Evolutionary conservation across 2,888 invertebrate species (phyloP).

Genomic region (Andrena praecox): DNA sequence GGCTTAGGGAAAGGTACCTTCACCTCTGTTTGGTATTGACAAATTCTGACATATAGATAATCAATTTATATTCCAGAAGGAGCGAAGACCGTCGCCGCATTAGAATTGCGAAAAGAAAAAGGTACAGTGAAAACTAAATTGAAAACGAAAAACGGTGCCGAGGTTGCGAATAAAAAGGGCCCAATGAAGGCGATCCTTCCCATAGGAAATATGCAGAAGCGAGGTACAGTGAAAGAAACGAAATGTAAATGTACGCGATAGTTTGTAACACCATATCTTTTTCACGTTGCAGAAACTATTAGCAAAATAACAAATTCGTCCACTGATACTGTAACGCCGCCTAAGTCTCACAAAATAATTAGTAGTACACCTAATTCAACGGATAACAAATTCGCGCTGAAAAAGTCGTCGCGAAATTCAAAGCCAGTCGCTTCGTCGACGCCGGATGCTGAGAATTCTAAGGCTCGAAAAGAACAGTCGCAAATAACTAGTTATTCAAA

Average conservation of each 20-base stretch:
- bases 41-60: not conserved
- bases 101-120: conserved; percentile 61
- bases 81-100: not conserved
- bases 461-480: conserved; percentile 16
- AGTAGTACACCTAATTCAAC: conserved; percentile 79
- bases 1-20: conserved; percentile 44
- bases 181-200: conserved; percentile 82
- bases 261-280: conserved; percentile 10
- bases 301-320: conserved; percentile 54
- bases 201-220: conserved; percentile 79
- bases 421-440: conserved; percentile 81
- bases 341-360: conserved; percentile 65
- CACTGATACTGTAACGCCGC: conserved; percentile 67
- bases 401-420: conserved; percentile 69
- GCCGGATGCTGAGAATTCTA: conserved; percentile 70
- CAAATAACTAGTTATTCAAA: conserved; percentile 30
- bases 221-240: conserved; percentile 65
- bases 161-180: conserved; percentile 75
- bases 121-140: conserved; percentile 74
- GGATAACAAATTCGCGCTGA: conserved; percentile 36
- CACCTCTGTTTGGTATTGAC: not conserved
- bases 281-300: conserved; percentile 54
- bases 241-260: not conserved
- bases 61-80: conserved; percentile 22
- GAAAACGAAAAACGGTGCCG: conserved; percentile 70